Evolutionary conservation across 2,888 invertebrate species (phyloP).

Genomic region (Volucella inflata): DNA sequence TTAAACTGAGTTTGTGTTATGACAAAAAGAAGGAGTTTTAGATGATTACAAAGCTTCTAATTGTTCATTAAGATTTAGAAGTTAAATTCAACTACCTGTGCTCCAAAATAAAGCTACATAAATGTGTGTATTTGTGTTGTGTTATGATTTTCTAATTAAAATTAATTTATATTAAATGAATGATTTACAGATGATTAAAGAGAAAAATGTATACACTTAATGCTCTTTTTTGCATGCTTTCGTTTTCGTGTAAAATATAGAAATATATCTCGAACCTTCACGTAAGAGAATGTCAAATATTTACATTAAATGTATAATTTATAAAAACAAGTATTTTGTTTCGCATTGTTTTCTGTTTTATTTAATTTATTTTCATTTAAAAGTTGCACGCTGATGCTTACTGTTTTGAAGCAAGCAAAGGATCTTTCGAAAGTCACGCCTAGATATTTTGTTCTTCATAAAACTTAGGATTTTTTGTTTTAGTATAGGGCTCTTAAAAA

Average conservation of each 20-base stretch:
- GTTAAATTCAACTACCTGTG: constrained; percentile 52
- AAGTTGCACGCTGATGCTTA: neutral
- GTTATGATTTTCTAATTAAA: neutral
- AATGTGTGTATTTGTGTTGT: constrained; percentile 62
- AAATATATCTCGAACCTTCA: constrained; percentile 59
- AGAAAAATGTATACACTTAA: constrained; percentile 17
- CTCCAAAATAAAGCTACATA: constrained; percentile 53
- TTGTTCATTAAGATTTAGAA: constrained; percentile 58
- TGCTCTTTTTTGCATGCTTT: constrained; percentile 55
- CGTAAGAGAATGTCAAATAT: constrained; percentile 51
- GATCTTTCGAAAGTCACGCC: too few relatives aligned
- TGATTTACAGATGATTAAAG: neutral
- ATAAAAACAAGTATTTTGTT: neutral
- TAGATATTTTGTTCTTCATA: too few relatives aligned
- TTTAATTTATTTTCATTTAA: neutral
- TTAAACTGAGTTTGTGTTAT: constrained; percentile 56
- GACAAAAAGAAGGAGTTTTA: constrained; percentile 64
- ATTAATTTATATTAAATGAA: neutral
- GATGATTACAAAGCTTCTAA: constrained; percentile 66
- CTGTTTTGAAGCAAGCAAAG: constrained; percentile 7
- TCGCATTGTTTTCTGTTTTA: neutral
- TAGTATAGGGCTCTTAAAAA: too few relatives aligned
- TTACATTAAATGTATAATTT: constrained; percentile 24
- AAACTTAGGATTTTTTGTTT: too few relatives aligned
- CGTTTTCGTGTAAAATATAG: constrained; percentile 47